Conservation (phyloP, 2,797 vertebrate species). For the Miichthys miiuy region DNA sequence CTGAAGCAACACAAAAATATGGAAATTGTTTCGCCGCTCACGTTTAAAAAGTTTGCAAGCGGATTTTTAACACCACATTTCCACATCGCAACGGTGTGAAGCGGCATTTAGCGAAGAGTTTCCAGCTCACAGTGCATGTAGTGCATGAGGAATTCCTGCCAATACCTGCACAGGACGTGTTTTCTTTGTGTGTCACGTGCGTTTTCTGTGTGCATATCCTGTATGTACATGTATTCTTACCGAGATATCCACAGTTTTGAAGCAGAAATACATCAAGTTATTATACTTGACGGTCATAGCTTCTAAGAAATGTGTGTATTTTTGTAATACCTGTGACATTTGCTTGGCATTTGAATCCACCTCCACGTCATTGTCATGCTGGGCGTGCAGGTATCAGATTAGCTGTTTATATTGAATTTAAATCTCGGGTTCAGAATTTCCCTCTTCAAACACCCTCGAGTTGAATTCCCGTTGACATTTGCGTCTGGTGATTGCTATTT, state of each 20-base stretch:
- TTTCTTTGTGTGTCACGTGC: not conserved
- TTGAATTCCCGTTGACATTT: slow-evolving; percentile 76
- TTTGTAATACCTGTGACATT: slow-evolving; percentile 74
- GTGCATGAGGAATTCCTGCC: not conserved
- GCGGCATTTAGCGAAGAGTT: not conserved
- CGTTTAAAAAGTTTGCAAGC: not conserved
- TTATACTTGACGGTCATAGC: slow-evolving; percentile 22
- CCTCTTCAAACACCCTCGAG: slow-evolving; percentile 61
- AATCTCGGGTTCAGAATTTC: slow-evolving; percentile 71
- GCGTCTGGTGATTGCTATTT: slow-evolving; percentile 65
- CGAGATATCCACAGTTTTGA: not conserved
- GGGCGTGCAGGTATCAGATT: slow-evolving; percentile 55
- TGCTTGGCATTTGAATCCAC: slow-evolving; percentile 75
- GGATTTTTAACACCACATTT: not conserved
- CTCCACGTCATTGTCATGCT: slow-evolving; percentile 33
- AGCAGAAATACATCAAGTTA: slow-evolving; percentile 5
- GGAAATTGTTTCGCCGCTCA: not conserved
- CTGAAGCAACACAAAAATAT: not conserved
- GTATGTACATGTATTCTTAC: not conserved
- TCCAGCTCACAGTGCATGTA: not conserved
- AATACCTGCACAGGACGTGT: not conserved
- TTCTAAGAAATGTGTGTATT: slow-evolving; percentile 49
- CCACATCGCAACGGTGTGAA: not conserved
- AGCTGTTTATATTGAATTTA: slow-evolving; percentile 69
- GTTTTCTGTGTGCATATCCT: not conserved